Conservation (phyloP, 2,113 vertebrate genomes). For the Neogale vison region DNA sequence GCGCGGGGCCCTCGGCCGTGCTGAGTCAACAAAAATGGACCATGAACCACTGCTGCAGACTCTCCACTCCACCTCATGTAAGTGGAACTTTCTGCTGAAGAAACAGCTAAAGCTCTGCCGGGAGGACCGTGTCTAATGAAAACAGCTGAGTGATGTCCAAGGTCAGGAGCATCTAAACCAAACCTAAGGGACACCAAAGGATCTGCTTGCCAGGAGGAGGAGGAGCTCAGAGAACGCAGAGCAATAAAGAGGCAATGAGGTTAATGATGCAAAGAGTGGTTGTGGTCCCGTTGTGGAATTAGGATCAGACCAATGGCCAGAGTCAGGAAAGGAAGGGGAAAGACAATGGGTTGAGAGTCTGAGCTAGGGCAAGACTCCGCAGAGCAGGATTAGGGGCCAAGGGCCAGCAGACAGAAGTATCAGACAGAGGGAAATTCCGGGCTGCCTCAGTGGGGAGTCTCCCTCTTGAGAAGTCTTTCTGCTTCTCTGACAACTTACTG, state of each 20-base stretch:
- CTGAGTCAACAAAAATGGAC: not conserved
- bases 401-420: not conserved
- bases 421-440: fast-evolving
- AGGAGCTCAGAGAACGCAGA: not conserved
- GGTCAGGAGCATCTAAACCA: not conserved
- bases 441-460: not conserved
- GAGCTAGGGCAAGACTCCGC: not conserved
- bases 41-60: not conserved
- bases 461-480: not conserved
- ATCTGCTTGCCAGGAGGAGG: not conserved
- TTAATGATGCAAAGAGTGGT: not conserved
- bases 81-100: not conserved
- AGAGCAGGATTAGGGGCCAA: fast-evolving
- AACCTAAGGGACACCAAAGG: not conserved
- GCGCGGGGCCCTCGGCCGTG: not conserved
- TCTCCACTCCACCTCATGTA: not conserved
- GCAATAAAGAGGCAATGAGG: fast-evolving
- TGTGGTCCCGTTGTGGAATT: not conserved
- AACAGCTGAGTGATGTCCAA: not conserved
- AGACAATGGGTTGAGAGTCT: not conserved
- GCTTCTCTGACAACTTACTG: not conserved
- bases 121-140: not conserved
- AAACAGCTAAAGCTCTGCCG: not conserved
- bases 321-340: not conserved
- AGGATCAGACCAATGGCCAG: not conserved